Percentiles rank a stretch among this genome's conserved stretches.
Conservation (phyloP, 2,888 invertebrate species). For the Apotomis capreana region DNA sequence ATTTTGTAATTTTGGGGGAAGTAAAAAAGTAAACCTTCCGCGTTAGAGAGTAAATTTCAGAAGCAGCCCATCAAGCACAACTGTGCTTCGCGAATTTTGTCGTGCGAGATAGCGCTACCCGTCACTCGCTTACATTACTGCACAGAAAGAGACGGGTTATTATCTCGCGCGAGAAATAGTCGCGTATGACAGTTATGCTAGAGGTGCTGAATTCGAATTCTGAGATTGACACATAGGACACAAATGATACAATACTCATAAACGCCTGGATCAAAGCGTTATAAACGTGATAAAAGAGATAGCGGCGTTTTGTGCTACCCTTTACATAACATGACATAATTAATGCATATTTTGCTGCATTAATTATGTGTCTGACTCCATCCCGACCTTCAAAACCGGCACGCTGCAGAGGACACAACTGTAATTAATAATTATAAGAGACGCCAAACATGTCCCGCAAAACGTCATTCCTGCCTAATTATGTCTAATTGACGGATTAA, state of each 20-base stretch:
- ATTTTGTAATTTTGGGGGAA: neutral
- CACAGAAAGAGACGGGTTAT: too few species aligned
- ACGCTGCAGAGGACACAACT: conserved; percentile 3
- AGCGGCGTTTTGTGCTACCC: neutral
- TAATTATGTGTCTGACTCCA: conserved; percentile 2
- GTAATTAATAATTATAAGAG: conserved; percentile 12
- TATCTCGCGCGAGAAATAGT: too few species aligned
- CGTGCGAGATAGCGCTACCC: too few species aligned
- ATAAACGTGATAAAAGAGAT: neutral
- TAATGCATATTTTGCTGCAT: neutral
- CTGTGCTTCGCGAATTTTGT: too few species aligned
- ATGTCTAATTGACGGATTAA: conserved; percentile 6
- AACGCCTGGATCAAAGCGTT: neutral
- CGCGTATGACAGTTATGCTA: too few species aligned
- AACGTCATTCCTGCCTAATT: conserved; percentile 7
- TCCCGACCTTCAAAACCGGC: conserved; percentile 20
- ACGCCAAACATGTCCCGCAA: conserved; percentile 7
- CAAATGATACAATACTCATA: neutral
- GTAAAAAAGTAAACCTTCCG: neutral
- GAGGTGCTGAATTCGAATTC: too few species aligned
- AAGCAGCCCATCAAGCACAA: too few species aligned
- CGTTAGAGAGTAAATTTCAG: too few species aligned
- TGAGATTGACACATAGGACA: too few species aligned
- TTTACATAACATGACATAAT: neutral
- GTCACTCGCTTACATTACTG: too few species aligned